Evolutionary conservation across 2,113 vertebrate species (phyloP).

Genomic region (Hypanus sabinus): DNA sequence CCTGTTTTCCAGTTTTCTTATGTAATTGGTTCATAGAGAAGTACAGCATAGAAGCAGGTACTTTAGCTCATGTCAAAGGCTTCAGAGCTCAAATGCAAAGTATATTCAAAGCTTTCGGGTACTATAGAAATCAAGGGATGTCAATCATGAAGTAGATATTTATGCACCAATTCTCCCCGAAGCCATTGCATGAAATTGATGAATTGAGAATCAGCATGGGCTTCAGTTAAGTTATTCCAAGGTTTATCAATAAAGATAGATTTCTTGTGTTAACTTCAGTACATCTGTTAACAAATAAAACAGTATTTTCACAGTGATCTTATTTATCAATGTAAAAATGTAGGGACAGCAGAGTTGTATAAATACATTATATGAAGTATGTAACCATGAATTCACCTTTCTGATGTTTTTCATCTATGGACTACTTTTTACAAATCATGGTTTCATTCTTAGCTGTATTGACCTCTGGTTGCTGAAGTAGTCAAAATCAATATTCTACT

Average conservation of each 20-base stretch:
- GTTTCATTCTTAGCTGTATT: background rate
- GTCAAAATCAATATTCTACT: background rate
- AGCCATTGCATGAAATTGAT: background rate
- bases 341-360: background rate
- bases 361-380: too few species aligned
- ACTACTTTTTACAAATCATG: background rate
- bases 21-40: background rate
- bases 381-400: too few species aligned
- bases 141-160: too few species aligned
- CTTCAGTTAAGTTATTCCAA: background rate
- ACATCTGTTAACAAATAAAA: background rate
- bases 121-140: too few species aligned
- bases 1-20: background rate
- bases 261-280: background rate
- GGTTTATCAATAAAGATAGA: background rate
- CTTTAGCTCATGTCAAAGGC: too few species aligned
- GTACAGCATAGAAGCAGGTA: too few species aligned
- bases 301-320: background rate
- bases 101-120: too few species aligned
- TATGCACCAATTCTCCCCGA: too few species aligned
- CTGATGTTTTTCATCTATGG: background rate
- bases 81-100: too few species aligned
- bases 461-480: background rate
- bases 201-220: background rate
- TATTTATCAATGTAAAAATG: background rate